Base-by-base conservation (phyloP, 2,113 vertebrate genomes). In the Porphyrio hochstetteri region DNA sequence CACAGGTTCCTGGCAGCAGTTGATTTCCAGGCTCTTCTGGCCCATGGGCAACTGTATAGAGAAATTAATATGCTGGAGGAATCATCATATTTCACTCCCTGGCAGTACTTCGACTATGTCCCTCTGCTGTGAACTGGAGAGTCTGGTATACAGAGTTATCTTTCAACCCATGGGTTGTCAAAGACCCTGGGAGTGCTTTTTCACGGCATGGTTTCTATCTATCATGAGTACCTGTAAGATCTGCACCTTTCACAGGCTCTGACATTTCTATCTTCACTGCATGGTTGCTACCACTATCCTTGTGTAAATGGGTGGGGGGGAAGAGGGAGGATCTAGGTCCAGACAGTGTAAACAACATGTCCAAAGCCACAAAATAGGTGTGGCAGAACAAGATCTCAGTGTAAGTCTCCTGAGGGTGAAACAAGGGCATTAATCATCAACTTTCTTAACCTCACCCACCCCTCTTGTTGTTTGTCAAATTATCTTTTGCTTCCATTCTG, bases 131-230 rank as follows among this genome's bases (percentile, higher is more conserved):
- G 27, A 94, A 31, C 11, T 82, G 35, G 33, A 75, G n/a, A 88
- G 13, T 25, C 19, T 29, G 57, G 50, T 21, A 40, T 0, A 0
- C 3, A 77, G 31, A 0, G 0, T 7, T 40, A 10, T 23, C 27
- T 65, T 81, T 64, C n/a, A 75, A 87, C 16, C 15, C 16, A 5
- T 10, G 17, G 33, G 20, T 15, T 89, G 23, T 42, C 25, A 65
- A 52, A 89, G 78, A 40, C 35, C 4, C 8, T 7, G 3, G 31
- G 55, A 57, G 8, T 13, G 6, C 12, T 42, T 65, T 46, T 92
- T 74, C 35, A 65, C 3, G 6, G 5, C 28, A 31, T 5, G 1
- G 17, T 60, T 72, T 81, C 64, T 74, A 3, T 56, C 31, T 60
- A 1, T 28, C 28, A 35, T 5, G 35, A 65, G 29, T 29, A 74